Evolutionary conservation across 2,113 vertebrate genomes (phyloP).

Genomic region (Nannospalax galili): DNA sequence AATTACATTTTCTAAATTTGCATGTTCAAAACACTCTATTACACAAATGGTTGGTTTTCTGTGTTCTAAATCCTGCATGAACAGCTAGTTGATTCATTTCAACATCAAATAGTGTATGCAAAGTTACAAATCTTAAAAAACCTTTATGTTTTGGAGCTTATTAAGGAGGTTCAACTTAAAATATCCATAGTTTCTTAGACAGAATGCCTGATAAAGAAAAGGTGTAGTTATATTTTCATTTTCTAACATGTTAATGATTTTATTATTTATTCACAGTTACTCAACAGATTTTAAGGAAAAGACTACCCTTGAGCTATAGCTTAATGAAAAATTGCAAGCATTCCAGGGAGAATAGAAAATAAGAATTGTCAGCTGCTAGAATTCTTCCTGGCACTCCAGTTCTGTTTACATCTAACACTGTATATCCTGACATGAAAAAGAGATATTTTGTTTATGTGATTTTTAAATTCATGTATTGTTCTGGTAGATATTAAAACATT

Average conservation of each 20-base stretch:
- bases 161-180: neutral
- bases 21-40: conserved; percentile 56
- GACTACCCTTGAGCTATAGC: neutral
- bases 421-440: neutral
- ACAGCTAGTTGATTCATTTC: neutral
- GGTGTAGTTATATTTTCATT: neutral
- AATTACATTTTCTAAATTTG: conserved; percentile 68
- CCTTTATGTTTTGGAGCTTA: neutral
- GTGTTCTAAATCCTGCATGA: conserved; percentile 13
- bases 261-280: conserved; percentile 5
- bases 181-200: neutral
- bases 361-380: neutral
- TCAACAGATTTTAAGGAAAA: conserved; percentile 10
- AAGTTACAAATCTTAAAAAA: conserved; percentile 25
- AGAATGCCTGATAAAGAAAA: neutral
- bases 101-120: neutral
- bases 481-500: conserved; percentile 38
- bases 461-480: neutral
- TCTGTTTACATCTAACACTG: neutral
- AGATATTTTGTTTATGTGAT: neutral
- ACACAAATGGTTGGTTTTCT: conserved; percentile 5
- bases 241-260: neutral
- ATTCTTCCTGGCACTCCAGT: conserved; percentile 24
- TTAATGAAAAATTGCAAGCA: neutral
- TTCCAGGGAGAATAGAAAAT: neutral